phyloP scores from a whole-genome alignment of 2,888 invertebrate species.

The Eupeodes luniger region DNA sequence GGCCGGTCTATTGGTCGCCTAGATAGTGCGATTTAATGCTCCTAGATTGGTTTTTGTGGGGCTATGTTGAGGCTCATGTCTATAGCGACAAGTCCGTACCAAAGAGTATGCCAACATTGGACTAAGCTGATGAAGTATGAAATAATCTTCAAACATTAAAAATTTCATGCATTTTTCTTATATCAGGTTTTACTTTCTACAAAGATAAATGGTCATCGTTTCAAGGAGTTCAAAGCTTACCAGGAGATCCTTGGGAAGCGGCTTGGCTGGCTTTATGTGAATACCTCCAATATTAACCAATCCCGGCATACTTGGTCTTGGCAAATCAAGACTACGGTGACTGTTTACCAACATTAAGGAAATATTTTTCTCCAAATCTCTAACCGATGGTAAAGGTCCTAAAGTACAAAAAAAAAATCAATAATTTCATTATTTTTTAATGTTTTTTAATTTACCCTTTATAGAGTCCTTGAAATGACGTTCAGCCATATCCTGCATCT shows the following conservation, averaged over 20 bases:
- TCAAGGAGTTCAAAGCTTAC: conserved; percentile 53
- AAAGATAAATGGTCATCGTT: no score
- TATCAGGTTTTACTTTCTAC: no score
- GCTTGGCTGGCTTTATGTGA: conserved; percentile 81
- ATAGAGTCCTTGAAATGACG: conserved; percentile 80
- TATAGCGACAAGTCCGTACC: no score
- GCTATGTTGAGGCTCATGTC: no score
- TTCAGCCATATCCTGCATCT: conserved; percentile 82
- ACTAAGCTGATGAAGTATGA: no score
- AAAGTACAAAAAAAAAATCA: background rate
- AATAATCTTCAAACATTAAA: no score
- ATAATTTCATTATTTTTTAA: no score
- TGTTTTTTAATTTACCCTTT: conserved; percentile 77
- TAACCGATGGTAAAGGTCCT: conserved; percentile 83
- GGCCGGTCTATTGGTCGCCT: no score
- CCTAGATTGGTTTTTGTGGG: no score
- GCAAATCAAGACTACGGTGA: conserved; percentile 85
- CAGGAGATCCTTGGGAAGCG: conserved; percentile 81
- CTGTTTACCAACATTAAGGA: conserved; percentile 85
- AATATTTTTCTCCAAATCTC: conserved; percentile 84
- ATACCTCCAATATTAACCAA: conserved; percentile 83
- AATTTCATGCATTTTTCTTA: no score
- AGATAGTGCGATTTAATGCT: no score
- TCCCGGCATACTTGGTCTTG: conserved; percentile 84
- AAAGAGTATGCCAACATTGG: no score